Percentiles rank a stretch among this genome's conserved stretches.
Evolutionary conservation across 2,113 vertebrate species (phyloP).

Genomic region (Saccopteryx bilineata): DNA sequence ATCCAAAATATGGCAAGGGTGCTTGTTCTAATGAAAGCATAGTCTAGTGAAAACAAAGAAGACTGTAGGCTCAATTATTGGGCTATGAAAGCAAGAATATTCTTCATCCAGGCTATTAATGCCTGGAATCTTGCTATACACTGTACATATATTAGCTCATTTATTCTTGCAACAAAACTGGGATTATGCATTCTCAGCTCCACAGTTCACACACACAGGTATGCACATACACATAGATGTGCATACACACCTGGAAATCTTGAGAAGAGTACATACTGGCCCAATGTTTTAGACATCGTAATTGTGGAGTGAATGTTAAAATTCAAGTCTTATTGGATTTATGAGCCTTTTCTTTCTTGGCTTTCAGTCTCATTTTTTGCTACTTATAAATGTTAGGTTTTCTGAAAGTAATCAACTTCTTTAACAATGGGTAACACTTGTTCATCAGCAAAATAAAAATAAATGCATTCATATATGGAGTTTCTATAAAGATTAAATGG

Average conservation of each 20-base stretch:
- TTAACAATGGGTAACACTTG: not conserved
- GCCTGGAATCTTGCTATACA: not conserved
- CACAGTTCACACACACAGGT: not conserved
- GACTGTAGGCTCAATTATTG: not conserved
- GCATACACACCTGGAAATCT: not conserved
- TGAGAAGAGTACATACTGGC: not conserved
- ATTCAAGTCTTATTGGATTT: not conserved
- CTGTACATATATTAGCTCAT: not conserved
- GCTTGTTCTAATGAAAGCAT: not conserved
- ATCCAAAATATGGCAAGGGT: not conserved
- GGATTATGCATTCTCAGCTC: not conserved
- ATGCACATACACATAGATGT: not conserved
- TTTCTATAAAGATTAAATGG: not conserved
- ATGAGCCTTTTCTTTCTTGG: not conserved
- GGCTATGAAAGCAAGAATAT: not conserved
- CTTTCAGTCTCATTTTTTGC: not conserved
- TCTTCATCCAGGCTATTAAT: not conserved
- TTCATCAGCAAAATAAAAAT: not conserved
- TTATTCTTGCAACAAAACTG: not conserved
- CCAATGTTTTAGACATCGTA: not conserved
- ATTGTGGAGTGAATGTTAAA: not conserved
- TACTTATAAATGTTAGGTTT: not conserved
- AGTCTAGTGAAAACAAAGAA: not conserved
- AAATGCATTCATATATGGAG: not conserved
- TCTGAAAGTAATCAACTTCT: slow-evolving; percentile 18